Evolutionary conservation across 2,797 vertebrate genomes (phyloP).

Genomic region (Thalassophryne amazonica): DNA sequence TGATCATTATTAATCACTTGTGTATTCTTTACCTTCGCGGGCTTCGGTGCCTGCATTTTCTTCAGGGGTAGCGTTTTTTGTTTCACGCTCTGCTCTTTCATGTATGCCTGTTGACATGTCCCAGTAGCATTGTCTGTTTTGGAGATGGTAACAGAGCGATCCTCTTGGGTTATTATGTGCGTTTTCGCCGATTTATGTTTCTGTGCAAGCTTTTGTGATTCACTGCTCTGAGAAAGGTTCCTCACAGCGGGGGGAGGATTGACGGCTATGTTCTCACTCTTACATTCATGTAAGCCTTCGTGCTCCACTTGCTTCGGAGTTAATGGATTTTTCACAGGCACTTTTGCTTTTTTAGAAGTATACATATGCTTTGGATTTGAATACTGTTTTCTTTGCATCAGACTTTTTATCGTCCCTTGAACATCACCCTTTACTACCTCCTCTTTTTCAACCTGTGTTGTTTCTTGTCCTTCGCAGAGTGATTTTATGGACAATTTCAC

Average conservation of each 20-base stretch:
- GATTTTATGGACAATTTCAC: constrained; percentile 78
- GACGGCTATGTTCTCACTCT: constrained; percentile 54
- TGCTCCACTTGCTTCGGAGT: constrained; percentile 60
- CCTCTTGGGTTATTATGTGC: constrained; percentile 71
- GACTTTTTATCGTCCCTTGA: constrained; percentile 79
- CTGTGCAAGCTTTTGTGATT: constrained; percentile 66
- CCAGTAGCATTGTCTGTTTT: constrained; percentile 58
- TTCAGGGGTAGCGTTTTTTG: constrained; percentile 53
- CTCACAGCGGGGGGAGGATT: constrained; percentile 65
- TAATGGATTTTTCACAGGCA: constrained; percentile 67
- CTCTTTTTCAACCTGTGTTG: constrained; percentile 72
- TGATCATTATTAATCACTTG: constrained; percentile 58
- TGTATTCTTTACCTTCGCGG: constrained; percentile 63
- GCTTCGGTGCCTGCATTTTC: constrained; percentile 55
- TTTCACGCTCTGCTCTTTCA: constrained; percentile 55
- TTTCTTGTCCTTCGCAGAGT: constrained; percentile 71
- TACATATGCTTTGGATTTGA: constrained; percentile 68
- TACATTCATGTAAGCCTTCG: constrained; percentile 54
- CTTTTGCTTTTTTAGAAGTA: constrained; percentile 71
- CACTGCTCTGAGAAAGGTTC: constrained; percentile 67
- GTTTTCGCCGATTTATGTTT: constrained; percentile 69
- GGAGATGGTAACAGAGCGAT: constrained; percentile 54
- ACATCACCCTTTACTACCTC: constrained; percentile 77
- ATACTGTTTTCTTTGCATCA: constrained; percentile 81
- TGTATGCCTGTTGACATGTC: constrained; percentile 56